Base-by-base conservation (phyloP, 2,888 invertebrate genomes). In the Andrena trimmerana region DNA sequence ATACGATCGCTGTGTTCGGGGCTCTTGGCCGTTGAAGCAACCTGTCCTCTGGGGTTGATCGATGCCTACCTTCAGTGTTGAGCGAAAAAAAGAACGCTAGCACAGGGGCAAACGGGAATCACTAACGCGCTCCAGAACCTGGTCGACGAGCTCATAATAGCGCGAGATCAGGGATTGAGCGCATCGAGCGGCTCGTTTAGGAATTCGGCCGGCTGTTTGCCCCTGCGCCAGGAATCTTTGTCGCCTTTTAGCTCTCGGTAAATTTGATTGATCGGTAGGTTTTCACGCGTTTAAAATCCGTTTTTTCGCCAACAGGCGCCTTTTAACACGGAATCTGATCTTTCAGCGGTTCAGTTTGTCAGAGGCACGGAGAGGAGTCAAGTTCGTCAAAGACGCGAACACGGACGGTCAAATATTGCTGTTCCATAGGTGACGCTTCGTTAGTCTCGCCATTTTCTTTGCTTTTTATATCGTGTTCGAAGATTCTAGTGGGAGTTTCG, bases 21-120 rank as follows among this genome's bases (percentile, higher is more conserved):
- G 73, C 78, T 76, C 82, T 86, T 71, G 77, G 78, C 66, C 77
- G 78, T 63, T 79, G 78, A 29, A 68, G 86, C 81, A 85, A 86
- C 87, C 85, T 79, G 82, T 85, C 79, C 86, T 88, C 70, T 59
- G 75, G 78, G 78, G 71, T 78, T 85, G 86, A 89, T 89, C 89
- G 88, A 89, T 88, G 86, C 65, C 65, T 77, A 59, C 67, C 78
- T 57, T 50, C 76, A 29, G 27, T 66, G 63, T 80, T 69, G 86
- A 78, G 42, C 33, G 29, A 42, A 78, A 60, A 52, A 29, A 48
- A 20, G 36, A 29, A 16, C 27, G n/a, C 7, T 1, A 31, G 20
- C 36, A 5, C 48, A 13, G 29, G n/a, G 16, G 31, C 10, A n/a
- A 59, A 10, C 48, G 50, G 42, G 52, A 36, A 68, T 63, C 54